A percentile compares a stretch with the other conserved stretches of the same genome.
phyloP scores from a whole-genome alignment of 2,888 invertebrate species.

The Ennomos erosarius region DNA sequence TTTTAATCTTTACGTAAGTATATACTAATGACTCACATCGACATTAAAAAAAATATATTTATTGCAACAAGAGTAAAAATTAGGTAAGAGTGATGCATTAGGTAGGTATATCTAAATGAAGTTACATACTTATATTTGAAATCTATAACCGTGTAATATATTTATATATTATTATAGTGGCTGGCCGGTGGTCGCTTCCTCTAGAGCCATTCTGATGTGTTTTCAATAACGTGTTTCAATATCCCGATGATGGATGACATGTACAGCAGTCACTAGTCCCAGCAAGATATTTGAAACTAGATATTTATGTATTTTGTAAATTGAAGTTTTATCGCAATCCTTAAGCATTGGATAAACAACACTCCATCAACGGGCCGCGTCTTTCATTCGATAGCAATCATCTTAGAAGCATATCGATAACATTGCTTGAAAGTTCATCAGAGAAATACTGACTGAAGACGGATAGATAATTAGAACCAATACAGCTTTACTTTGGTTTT shows the following conservation, averaged over 20 bases:
- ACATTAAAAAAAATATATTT: too few relatives aligned
- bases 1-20: too few relatives aligned
- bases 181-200: neutral
- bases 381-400: slow-evolving; percentile 30
- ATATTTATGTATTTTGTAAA: slow-evolving; percentile 25
- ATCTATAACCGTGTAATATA: too few relatives aligned
- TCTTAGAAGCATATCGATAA: slow-evolving; percentile 20
- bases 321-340: slow-evolving; percentile 31
- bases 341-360: slow-evolving; percentile 30
- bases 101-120: too few relatives aligned
- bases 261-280: slow-evolving; percentile 17
- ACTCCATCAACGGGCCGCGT: slow-evolving; percentile 24
- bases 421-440: slow-evolving; percentile 18
- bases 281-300: slow-evolving; percentile 13
- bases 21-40: neutral
- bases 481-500: neutral
- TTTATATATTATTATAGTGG: too few relatives aligned
- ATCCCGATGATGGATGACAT: slow-evolving; percentile 22
- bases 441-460: slow-evolving; percentile 9
- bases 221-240: slow-evolving; percentile 22
- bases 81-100: too few relatives aligned
- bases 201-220: neutral
- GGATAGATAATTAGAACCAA: slow-evolving; percentile 15
- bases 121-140: too few relatives aligned
- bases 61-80: too few relatives aligned